Conservation (phyloP, 1,140 invertebrate species). For the Maconellicoccus hirsutus region DNA sequence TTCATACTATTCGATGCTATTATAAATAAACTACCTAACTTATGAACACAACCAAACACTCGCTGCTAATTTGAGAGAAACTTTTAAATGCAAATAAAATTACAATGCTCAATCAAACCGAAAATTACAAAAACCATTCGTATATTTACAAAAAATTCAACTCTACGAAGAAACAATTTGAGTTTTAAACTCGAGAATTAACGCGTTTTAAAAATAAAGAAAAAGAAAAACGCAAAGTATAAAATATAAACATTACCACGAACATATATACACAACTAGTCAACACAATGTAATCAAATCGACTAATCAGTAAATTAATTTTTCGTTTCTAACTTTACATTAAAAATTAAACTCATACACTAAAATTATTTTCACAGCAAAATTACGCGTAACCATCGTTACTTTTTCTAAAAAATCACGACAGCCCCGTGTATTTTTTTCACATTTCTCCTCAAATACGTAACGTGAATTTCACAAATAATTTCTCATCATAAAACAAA, state of each 20-base stretch:
- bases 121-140: too few relatives aligned
- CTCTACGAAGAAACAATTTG: too few relatives aligned
- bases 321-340: too few relatives aligned
- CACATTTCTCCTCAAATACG: not conserved
- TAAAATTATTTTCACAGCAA: not conserved
- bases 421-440: not conserved
- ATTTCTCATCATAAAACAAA: too few relatives aligned
- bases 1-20: not conserved
- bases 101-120: not conserved
- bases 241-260: too few relatives aligned
- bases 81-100: not conserved
- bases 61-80: not conserved
- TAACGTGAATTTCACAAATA: not conserved
- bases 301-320: too few relatives aligned
- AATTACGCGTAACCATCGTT: not conserved
- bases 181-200: too few relatives aligned
- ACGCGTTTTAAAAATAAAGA: too few relatives aligned
- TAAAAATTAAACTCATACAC: not conserved
- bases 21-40: not conserved
- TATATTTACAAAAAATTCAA: too few relatives aligned
- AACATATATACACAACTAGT: not conserved
- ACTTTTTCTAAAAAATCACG: not conserved
- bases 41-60: slow-evolving; percentile 4
- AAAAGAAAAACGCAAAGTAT: slow-evolving; percentile 26
- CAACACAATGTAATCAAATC: too few relatives aligned